phyloP scores from a whole-genome alignment of 2,888 invertebrate species.

The Gnatocerus cornutus region DNA sequence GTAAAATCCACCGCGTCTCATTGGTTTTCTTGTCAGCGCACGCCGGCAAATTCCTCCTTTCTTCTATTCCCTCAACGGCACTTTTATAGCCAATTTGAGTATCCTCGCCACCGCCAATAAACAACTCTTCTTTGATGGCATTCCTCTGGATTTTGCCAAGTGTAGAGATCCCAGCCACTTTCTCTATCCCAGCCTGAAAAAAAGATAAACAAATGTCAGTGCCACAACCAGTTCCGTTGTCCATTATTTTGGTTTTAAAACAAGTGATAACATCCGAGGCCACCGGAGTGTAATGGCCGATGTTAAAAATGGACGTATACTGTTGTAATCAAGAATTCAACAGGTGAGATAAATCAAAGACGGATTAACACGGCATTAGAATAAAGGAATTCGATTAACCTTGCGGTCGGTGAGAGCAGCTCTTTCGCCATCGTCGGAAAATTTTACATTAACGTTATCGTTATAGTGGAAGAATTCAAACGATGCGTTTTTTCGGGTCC shows the following conservation, averaged over 20 bases:
- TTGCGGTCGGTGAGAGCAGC: slow-evolving; percentile 36
- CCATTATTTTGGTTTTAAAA: slow-evolving; percentile 25
- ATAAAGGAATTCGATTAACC: slow-evolving; percentile 40
- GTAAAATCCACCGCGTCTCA: not conserved
- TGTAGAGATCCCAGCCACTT: not conserved
- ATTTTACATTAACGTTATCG: slow-evolving; percentile 4
- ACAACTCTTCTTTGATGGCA: slow-evolving; percentile 1
- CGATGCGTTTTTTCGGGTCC: not conserved
- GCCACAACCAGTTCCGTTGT: slow-evolving; percentile 39
- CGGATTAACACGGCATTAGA: slow-evolving; percentile 26
- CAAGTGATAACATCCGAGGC: slow-evolving; percentile 19
- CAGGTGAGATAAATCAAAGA: slow-evolving; percentile 30
- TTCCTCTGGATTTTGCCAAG: not conserved
- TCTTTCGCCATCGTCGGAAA: slow-evolving; percentile 34
- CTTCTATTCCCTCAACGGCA: not conserved
- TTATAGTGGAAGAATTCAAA: no score
- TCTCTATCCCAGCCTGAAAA: not conserved
- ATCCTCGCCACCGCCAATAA: not conserved
- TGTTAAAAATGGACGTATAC: slow-evolving; percentile 20
- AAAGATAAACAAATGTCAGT: not conserved
- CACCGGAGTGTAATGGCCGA: slow-evolving; percentile 26
- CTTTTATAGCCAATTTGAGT: not conserved
- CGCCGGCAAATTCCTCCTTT: not conserved
- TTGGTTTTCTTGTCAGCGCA: not conserved
- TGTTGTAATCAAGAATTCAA: slow-evolving; percentile 32